These are phyloP conservation scores for Diorhabda elongata DNA, from an alignment of 1,140 invertebrate genomes.

Conservation along the genomic window DNA sequence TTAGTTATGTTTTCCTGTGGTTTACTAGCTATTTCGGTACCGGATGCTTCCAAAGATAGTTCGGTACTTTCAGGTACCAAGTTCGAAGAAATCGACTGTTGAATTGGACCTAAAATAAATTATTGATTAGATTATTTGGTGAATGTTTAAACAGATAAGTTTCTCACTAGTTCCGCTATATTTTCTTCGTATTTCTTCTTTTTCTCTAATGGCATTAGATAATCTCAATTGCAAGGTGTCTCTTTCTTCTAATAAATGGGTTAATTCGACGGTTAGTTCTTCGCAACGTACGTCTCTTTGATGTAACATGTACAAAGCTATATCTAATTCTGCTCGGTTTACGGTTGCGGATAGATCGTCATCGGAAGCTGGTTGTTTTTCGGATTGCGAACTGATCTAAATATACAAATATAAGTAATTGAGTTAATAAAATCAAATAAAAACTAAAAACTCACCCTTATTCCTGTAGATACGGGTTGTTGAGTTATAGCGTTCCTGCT, in stretches of 20 bases:
- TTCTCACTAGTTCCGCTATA: constrained; percentile 17
- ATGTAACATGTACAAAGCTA: constrained; percentile 80
- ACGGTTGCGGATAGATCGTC: constrained; percentile 34
- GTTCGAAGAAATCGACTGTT: too few species aligned
- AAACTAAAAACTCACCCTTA: too few species aligned
- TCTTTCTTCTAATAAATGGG: constrained; percentile 76
- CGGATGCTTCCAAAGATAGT: constrained; percentile 27
- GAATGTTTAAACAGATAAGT: too few species aligned
- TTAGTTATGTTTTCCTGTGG: constrained; percentile 23
- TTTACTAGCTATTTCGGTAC: constrained; percentile 36
- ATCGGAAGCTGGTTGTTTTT: too few species aligned
- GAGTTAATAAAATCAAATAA: too few species aligned
- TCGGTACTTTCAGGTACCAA: too few species aligned
- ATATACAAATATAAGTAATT: too few species aligned
- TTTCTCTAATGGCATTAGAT: constrained; percentile 70
- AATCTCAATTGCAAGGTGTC: constrained; percentile 77
- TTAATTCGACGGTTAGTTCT: constrained; percentile 80
- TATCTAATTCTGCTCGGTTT: constrained; percentile 66
- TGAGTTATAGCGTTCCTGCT: constrained; percentile 26
- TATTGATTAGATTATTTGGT: too few species aligned
- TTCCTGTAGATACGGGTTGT: constrained; percentile 19
- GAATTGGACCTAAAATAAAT: too few species aligned
- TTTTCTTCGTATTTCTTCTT: constrained; percentile 57
- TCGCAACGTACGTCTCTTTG: constrained; percentile 84
- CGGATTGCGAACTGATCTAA: too few species aligned